Evolutionary conservation across 2,888 invertebrate species (phyloP), one percentile per base, ranked within the genome.

Genomic region (Choristoneura rosaceana): DNA sequence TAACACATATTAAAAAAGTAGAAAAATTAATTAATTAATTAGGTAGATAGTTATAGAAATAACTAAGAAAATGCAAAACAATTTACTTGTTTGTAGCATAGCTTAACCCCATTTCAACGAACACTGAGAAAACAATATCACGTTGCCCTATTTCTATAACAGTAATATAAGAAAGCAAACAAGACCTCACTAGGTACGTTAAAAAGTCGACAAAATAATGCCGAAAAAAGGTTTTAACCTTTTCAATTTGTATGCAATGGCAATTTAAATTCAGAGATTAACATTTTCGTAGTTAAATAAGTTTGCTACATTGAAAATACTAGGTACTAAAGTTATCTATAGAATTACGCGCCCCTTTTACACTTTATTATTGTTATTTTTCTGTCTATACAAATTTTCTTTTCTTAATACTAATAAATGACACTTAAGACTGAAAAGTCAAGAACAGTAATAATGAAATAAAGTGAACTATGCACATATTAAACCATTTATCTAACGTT

Each of bases 111-210:
- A 7, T 50, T 50, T 50, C 50, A 50, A 15, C 50, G 15, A 50
- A 50, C 50, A 50, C 15, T 50, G n/a, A n/a, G 15, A 50, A 50
- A 50, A 50, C 50, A 50, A 50, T 50, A 50, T 15, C 15, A 50
- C 15, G 7, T 47, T 47, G 14, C 15, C 15, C 50, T 50, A 50
- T 14, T 45, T 45, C 45, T 15, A 10, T 2, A 10, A 10, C 9
- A 8, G 10, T 9, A 43, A 43, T 43, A 43, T 10, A 10, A 10
- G 2, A 10, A 43, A 43, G 10, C 43, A 43, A 50, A 15, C 50
- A 15, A 7, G 15, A 15, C 15, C 8, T 15, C 50, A 45, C 15
- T 50, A 15, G 7, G 15, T n/a, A 8, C 8, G 50, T 50, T n/a
- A n/a, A n/a, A 15, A 15, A 15, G 15, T 50, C 50, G 50, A 50